phyloP scores from a whole-genome alignment of 1,140 invertebrate genomes.

The Cherax quadricarinatus region DNA sequence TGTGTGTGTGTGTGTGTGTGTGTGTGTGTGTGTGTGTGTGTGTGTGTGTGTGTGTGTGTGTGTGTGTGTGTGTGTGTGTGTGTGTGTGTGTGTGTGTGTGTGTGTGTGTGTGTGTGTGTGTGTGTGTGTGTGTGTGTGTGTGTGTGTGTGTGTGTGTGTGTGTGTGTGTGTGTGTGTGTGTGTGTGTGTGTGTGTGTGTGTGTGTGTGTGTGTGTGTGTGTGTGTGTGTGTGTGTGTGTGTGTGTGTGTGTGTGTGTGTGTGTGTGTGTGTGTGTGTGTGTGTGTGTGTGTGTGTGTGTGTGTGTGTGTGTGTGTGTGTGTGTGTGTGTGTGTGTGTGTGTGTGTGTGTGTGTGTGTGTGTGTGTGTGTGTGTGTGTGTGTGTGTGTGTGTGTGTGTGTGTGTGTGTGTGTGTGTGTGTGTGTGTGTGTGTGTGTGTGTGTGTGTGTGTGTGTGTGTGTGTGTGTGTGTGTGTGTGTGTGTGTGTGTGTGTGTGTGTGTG shows the following conservation, averaged over 20 bases:
- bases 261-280: neutral
- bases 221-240: neutral
- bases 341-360: neutral
- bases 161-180: neutral
- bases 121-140: neutral
- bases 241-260: neutral
- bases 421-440: slow-evolving; percentile 12
- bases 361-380: slow-evolving; percentile 19
- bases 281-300: neutral
- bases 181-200: neutral
- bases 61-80: neutral
- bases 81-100: neutral
- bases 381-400: neutral
- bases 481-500: slow-evolving; percentile 35
- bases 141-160: too few species aligned
- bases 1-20: too few species aligned
- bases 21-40: neutral
- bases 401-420: neutral
- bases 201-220: too few species aligned
- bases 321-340: neutral
- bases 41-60: neutral
- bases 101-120: neutral
- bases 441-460: slow-evolving; percentile 6
- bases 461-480: slow-evolving; percentile 1
- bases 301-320: neutral